Evolutionary conservation across 1,140 invertebrate species (phyloP).

Genomic region (Hydropsyche tenuis): DNA sequence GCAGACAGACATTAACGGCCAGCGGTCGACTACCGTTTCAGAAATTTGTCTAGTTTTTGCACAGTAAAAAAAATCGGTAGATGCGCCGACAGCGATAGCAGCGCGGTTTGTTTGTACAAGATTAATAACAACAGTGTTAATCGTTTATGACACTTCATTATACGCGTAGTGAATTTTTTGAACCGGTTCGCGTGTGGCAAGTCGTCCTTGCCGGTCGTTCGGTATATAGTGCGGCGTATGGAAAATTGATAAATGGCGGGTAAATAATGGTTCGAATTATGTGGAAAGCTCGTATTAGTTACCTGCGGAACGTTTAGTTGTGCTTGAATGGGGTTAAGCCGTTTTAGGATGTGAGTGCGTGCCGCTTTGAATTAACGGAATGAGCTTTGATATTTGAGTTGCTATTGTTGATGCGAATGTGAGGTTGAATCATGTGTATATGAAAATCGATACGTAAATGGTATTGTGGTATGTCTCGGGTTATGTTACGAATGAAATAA

Average conservation of each 20-base stretch:
- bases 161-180: conserved; percentile 12
- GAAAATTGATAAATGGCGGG: conserved; percentile 9
- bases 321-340: too few species aligned
- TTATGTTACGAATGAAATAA: too few species aligned
- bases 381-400: too few species aligned
- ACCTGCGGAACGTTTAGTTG: too few species aligned
- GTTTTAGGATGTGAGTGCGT: too few species aligned
- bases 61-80: background rate
- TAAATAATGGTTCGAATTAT: background rate
- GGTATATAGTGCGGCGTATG: background rate
- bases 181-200: conserved; percentile 2
- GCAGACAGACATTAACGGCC: conserved; percentile 16
- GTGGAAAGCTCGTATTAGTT: too few species aligned
- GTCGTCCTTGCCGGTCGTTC: conserved; percentile 3
- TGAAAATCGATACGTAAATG: too few species aligned
- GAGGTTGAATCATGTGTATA: too few species aligned
- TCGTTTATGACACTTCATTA: conserved; percentile 27
- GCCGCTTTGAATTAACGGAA: too few species aligned
- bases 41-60: too few species aligned
- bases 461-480: too few species aligned
- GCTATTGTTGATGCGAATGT: too few species aligned
- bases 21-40: conserved; percentile 22
- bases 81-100: background rate
- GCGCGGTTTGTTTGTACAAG: conserved; percentile 19
- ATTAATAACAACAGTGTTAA: conserved; percentile 24